Evolutionary conservation across 2,888 invertebrate genomes (phyloP).

Genomic region (Caenorhabditis sp.): DNA sequence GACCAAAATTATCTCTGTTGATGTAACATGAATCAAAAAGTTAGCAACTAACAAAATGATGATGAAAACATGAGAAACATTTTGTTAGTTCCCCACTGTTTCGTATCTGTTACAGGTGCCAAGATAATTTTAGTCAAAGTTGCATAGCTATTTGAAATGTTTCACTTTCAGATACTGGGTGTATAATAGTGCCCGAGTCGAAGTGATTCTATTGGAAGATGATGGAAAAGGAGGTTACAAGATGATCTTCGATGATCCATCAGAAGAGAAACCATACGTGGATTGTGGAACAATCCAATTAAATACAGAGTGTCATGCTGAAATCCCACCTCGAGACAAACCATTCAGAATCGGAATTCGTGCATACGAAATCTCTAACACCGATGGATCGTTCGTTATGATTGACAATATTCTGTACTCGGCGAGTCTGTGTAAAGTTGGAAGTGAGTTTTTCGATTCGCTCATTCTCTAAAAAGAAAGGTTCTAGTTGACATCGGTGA

Average conservation of each 20-base stretch:
- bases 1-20: too few relatives aligned
- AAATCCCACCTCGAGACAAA: conserved; percentile 77
- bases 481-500: conserved; percentile 81
- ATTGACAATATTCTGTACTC: conserved; percentile 82
- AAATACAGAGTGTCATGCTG: conserved; percentile 77
- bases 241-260: conserved; percentile 64
- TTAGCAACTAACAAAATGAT: too few relatives aligned
- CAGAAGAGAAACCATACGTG: conserved; percentile 81
- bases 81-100: too few relatives aligned
- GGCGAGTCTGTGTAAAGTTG: conserved; percentile 81
- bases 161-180: conserved; percentile 78
- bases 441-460: conserved; percentile 68
- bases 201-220: conserved; percentile 81
- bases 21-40: too few relatives aligned
- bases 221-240: conserved; percentile 67
- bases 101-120: too few relatives aligned
- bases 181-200: conserved; percentile 82
- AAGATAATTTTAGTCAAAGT: too few relatives aligned
- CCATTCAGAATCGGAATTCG: conserved; percentile 80
- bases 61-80: too few relatives aligned
- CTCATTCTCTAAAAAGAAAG: background rate
- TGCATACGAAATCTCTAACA: conserved; percentile 81
- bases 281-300: conserved; percentile 80
- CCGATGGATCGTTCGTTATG: conserved; percentile 82
- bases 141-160: too few relatives aligned